Evolutionary conservation across 2,888 invertebrate genomes (phyloP).

Genomic region (Halictus quadricinctus): DNA sequence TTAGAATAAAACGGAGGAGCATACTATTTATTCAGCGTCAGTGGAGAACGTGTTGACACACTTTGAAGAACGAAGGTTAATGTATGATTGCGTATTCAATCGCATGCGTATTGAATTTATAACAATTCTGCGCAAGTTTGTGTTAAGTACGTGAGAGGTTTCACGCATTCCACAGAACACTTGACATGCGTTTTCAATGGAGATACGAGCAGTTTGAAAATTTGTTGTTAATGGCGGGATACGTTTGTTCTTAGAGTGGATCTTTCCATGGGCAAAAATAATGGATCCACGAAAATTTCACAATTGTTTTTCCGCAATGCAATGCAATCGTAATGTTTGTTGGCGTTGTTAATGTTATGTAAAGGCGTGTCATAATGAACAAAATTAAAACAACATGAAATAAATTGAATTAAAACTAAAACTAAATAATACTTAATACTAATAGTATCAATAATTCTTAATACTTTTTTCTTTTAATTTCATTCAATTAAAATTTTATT

Average conservation of each 20-base stretch:
- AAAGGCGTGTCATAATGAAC: not conserved
- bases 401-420: too few species aligned
- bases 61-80: too few species aligned
- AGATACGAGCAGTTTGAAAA: not conserved
- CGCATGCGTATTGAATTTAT: not conserved
- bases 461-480: too few species aligned
- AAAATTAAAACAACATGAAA: not conserved
- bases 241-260: not conserved
- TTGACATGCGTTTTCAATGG: not conserved
- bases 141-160: not conserved
- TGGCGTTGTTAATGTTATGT: not conserved
- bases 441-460: too few species aligned
- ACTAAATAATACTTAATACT: too few species aligned
- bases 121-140: not conserved
- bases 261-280: not conserved
- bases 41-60: too few species aligned
- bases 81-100: too few species aligned
- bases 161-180: not conserved
- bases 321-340: not conserved
- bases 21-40: too few species aligned
- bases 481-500: not conserved
- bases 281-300: not conserved
- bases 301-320: not conserved
- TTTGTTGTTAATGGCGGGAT: not conserved
- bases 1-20: too few species aligned